Conservation (phyloP, 2,113 vertebrate species). For the Entomyzon cyanotis region DNA sequence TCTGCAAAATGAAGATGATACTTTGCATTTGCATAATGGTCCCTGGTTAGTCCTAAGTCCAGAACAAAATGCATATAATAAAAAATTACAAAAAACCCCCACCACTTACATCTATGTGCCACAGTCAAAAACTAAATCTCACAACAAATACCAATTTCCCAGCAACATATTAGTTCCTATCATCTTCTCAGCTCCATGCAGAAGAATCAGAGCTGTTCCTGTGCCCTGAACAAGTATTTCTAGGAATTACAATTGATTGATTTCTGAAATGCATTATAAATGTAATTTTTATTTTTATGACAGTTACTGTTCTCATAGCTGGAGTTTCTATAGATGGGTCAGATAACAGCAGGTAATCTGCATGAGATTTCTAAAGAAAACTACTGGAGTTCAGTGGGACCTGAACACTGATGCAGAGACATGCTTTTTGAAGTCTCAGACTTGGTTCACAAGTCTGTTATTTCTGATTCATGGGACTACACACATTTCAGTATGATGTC, state of each 20-base stretch:
- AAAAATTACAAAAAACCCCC: background rate
- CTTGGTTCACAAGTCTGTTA: background rate
- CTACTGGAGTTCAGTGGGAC: background rate
- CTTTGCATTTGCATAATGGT: background rate
- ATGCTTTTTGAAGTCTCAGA: background rate
- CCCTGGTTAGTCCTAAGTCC: background rate
- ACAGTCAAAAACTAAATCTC: background rate
- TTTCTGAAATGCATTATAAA: background rate
- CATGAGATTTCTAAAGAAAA: background rate
- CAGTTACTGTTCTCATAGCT: background rate
- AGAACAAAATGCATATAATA: background rate
- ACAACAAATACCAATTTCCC: background rate
- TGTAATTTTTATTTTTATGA: background rate
- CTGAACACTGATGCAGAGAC: rapidly evolving
- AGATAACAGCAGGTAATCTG: background rate
- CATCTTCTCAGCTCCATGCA: background rate
- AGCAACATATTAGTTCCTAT: background rate
- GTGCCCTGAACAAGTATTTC: background rate
- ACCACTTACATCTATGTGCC: background rate
- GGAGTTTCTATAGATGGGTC: background rate
- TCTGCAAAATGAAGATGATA: background rate
- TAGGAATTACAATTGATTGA: background rate
- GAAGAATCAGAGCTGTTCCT: background rate
- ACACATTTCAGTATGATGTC: background rate
- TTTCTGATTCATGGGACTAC: background rate